Percentiles rank a stretch among this genome's conserved stretches.
Conservation (phyloP, 1,140 invertebrate genomes). For the Neodiprion lecontei region DNA sequence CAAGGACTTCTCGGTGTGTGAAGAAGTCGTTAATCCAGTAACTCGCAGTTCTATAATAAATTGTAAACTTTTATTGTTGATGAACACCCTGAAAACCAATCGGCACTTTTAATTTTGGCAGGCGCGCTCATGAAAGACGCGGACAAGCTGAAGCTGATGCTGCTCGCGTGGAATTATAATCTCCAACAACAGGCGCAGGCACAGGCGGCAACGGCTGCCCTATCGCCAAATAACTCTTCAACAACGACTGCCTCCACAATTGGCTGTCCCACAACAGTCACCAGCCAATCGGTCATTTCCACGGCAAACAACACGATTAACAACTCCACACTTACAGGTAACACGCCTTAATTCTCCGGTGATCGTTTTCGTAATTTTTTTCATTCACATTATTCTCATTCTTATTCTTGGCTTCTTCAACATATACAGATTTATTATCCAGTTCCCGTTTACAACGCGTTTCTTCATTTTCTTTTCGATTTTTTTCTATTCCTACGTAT, state of each 20-base stretch:
- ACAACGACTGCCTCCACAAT: conserved; percentile 58
- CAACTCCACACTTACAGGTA: conserved; percentile 61
- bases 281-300: conserved; percentile 59
- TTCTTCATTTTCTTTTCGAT: neutral
- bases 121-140: conserved; percentile 77
- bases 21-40: too few relatives aligned
- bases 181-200: conserved; percentile 69
- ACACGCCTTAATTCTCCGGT: conserved; percentile 39
- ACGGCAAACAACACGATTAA: conserved; percentile 61
- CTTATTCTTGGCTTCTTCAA: neutral
- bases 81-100: conserved; percentile 34
- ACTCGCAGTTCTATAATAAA: neutral
- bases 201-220: conserved; percentile 55
- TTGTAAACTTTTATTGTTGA: conserved; percentile 17
- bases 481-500: neutral
- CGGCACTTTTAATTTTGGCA: conserved; percentile 57
- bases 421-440: too few relatives aligned
- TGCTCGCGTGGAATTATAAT: conserved; percentile 82
- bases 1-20: neutral
- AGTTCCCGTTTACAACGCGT: neutral
- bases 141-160: conserved; percentile 84
- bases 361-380: neutral
- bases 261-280: conserved; percentile 54
- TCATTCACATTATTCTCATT: neutral
- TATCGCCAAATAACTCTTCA: conserved; percentile 59